Conservation (phyloP, 2,888 invertebrate genomes). For the Brachynemurus nebulosus region DNA sequence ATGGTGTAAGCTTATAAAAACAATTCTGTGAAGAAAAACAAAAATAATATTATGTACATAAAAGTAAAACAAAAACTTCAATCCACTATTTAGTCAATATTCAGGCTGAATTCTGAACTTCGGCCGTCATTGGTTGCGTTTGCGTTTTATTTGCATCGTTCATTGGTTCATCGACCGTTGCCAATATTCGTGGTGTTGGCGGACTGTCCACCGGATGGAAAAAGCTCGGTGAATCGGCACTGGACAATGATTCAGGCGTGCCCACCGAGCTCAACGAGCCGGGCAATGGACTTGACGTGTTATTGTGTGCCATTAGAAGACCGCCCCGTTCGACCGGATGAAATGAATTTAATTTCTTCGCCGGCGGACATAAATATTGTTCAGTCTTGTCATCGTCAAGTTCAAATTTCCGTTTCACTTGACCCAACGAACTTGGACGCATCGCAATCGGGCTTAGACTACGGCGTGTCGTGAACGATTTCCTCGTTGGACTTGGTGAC, state of each 20-base stretch:
- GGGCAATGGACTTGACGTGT: constrained; percentile 33
- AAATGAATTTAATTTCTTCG: no score
- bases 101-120: no score
- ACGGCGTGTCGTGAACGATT: constrained; percentile 63
- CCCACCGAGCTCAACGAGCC: constrained; percentile 42
- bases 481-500: constrained; percentile 76
- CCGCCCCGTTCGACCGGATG: no score
- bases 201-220: constrained; percentile 40
- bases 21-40: no score
- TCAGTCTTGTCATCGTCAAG: constrained; percentile 39
- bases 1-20: no score
- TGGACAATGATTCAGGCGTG: constrained; percentile 45
- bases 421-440: constrained; percentile 59
- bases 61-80: no score
- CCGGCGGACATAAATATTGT: constrained; percentile 28
- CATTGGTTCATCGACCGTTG: constrained; percentile 30
- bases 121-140: no score
- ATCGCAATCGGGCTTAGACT: constrained; percentile 82
- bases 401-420: constrained; percentile 52
- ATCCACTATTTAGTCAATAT: no score
- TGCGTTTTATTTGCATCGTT: constrained; percentile 20
- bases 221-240: constrained; percentile 44
- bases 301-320: constrained; percentile 28
- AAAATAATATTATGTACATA: no score
- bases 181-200: constrained; percentile 29